These are phyloP conservation scores for Tragopan temminckii DNA, from an alignment of 2,797 vertebrate genomes.

Conservation along the genomic window DNA sequence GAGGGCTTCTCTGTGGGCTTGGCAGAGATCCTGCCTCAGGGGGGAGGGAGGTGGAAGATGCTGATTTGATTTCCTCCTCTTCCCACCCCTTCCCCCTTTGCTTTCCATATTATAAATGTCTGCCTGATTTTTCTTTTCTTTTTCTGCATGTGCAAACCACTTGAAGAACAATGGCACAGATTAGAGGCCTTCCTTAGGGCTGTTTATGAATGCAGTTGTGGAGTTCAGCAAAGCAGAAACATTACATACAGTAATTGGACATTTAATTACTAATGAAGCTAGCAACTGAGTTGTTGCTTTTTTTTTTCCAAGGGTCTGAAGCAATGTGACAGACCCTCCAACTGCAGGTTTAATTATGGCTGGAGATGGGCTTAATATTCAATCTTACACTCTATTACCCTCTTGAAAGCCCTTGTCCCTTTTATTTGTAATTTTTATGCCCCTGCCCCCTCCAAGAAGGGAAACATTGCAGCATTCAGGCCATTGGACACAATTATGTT, in stretches of 20 bases:
- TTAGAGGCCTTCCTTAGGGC: constrained; percentile 82
- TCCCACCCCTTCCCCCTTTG: constrained; percentile 73
- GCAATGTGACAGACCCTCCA: constrained; percentile 77
- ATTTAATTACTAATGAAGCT: constrained; percentile 83
- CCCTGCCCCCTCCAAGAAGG: not conserved
- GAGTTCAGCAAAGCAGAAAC: constrained; percentile 82
- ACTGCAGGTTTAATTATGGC: constrained; percentile 70
- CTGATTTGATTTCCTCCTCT: constrained; percentile 79
- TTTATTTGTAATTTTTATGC: constrained; percentile 59
- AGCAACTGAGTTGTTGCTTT: constrained; percentile 62
- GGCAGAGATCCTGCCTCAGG: constrained; percentile 76
- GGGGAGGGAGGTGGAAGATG: constrained; percentile 60
- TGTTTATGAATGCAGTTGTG: constrained; percentile 81
- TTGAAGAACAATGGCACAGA: constrained; percentile 86
- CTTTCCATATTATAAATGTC: constrained; percentile 79
- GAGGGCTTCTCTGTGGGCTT: constrained; percentile 83
- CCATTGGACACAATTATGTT: not conserved
- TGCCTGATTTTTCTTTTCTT: constrained; percentile 81
- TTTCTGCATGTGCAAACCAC: constrained; percentile 82
- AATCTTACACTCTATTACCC: constrained; percentile 51
- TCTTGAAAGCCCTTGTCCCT: constrained; percentile 64
- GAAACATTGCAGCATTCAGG: not conserved
- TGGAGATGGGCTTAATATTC: constrained; percentile 71
- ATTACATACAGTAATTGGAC: constrained; percentile 81
- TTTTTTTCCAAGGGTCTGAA: constrained; percentile 73